Evolutionary conservation across 1,140 invertebrate genomes (phyloP), one percentile per base, ranked within the genome.

Genomic region (Drosophila athabasca): DNA sequence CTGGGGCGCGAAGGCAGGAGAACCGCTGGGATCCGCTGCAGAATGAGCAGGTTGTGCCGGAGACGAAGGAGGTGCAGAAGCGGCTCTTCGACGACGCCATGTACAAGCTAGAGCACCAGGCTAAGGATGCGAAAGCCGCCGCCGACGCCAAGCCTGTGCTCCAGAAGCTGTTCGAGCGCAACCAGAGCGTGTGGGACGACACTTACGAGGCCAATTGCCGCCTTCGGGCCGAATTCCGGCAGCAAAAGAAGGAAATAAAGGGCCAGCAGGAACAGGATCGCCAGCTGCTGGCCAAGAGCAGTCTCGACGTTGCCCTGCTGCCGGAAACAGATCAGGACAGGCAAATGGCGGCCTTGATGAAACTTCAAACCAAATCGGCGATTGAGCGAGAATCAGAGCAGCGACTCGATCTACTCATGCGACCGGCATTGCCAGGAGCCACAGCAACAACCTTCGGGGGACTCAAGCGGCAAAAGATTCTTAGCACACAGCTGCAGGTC

Each of bases 1-100:
- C 95, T 78, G 99, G 99, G 8, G 98, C 98, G 3, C 93, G 97
- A 79, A 92, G 99, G 13, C 99, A 99, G 92, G 99, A 99, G 92
- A 98, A 98, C 92, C 94, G 99, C 78, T 99, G 98, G 98, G 98
- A 99, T 93, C 98, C 99, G 0, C 95, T 95, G 51, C 95, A 98
- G 84, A 99, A 99, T 94, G 98, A 97, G 62, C 98, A 99, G 92
- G 95, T 97, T 75, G 96, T 97, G 1, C 96, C 97, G 1, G 96
- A 97, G 91, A 97, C 97, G 6, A 98, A 98, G 91, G 95, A 96
- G 91, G 95, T 95, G 6, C 97, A 96, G 59, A 96, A 96, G 79
- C 95, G 96, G 79, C 92, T 99, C 24, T 97, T 96, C 77, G 96
- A 97, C 83, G 98, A 99, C 95, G 95, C 98, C 19, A 99, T 99